These are phyloP conservation scores for Tetrax tetrax DNA, from an alignment of 2,113 vertebrate species.

Conservation along the genomic window DNA sequence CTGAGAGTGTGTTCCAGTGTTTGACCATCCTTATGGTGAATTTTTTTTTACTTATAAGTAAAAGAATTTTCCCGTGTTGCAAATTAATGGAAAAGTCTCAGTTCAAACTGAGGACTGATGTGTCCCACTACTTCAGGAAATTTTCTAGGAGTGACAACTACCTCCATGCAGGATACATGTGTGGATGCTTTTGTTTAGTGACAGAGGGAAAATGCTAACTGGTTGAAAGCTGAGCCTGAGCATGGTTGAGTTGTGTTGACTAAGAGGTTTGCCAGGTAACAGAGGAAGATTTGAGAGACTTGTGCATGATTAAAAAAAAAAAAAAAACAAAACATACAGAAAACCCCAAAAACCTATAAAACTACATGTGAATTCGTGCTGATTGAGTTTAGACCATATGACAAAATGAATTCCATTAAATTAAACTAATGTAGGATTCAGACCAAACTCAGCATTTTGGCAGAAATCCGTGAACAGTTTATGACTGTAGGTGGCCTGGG, in stretches of 20 bases:
- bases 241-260: neutral
- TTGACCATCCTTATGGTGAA: neutral
- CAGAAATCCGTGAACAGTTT: neutral
- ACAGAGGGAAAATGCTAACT: neutral
- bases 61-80: neutral
- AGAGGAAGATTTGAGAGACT: neutral
- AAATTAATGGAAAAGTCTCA: neutral
- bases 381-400: neutral
- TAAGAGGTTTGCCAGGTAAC: neutral
- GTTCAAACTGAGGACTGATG: neutral
- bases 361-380: neutral
- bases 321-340: too few species aligned
- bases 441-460: neutral
- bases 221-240: neutral
- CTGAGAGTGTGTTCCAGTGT: neutral
- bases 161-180: neutral
- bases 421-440: neutral
- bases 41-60: neutral
- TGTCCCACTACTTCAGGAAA: neutral
- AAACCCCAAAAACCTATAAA: neutral
- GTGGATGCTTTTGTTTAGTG: neutral
- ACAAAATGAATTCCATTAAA: neutral
- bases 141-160: neutral
- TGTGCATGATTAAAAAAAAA: rapidly evolving
- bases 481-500: neutral